Base-by-base conservation (phyloP, 2,888 invertebrate species). In the Hecatera dysodea region DNA sequence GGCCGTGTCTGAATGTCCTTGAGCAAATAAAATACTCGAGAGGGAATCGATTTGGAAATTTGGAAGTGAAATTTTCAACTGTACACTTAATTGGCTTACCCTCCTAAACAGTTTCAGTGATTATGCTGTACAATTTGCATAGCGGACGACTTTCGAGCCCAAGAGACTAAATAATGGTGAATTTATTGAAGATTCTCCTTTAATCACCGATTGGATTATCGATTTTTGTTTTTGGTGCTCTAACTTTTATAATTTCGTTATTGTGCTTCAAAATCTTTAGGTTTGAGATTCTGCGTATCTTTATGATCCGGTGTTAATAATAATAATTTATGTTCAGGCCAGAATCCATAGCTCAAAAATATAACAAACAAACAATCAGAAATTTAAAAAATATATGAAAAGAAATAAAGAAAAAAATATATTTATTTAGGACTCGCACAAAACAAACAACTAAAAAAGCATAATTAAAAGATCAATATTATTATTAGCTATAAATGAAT, bases 31-130 rank as follows among this genome's bases (percentile, higher is more conserved):
- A 86, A 83, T 86, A 80, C 65, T 71, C 60, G 33, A 60, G 65
- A 57, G 69, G 33, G 53, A 79, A 84, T 86, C 86, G 86, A 86
- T 84, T 81, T 69, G 66, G 55, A 64, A 92, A 93, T 94, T 93
- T 93, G 93, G 90, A 93, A 93, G 92, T 92, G 87, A 91, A 93
- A 93, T 94, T 90, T 86, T 75, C 85, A 81, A 87, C 73, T 90
- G 90, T 88, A 90, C 91, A 89, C 91, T 90, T 93, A 93, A 94
- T 93, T 92, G 91, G 88, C 83, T 85, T 89, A 88, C 90, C 90
- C 90, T 89, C 89, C 89, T 89, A 91, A 92, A 91, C 93, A 90
- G 89, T 91, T 83, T 87, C 87, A 88, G 91, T 91, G 90, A 94
- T 93, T 92, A 89, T 88, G 87, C 90, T 85, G 85, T 86, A 80